Conservation (phyloP, 1,140 invertebrate species). For the Parasteatoda tepidariorum region DNA sequence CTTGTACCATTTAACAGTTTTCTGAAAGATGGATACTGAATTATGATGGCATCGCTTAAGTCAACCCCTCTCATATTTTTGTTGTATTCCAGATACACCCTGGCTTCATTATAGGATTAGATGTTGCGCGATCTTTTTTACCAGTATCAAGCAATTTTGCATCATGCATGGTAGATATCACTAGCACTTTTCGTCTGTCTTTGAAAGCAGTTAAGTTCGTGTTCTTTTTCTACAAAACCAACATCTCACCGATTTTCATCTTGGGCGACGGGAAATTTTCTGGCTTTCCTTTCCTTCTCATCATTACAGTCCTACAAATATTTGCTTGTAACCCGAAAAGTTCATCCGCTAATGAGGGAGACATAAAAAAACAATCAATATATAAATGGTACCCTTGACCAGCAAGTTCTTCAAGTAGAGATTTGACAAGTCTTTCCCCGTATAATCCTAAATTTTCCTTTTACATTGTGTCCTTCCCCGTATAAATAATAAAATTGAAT, state of each 20-base stretch:
- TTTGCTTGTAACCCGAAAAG: background rate
- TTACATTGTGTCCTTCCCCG: background rate
- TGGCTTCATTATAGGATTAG: background rate
- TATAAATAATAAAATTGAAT: slow-evolving; percentile 1
- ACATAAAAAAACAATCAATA: background rate
- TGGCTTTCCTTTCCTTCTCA: slow-evolving; percentile 10
- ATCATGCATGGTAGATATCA: slow-evolving; percentile 2
- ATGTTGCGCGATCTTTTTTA: background rate
- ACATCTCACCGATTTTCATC: slow-evolving; percentile 13
- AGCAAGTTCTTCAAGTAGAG: slow-evolving; percentile 4
- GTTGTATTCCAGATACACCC: slow-evolving; percentile 10
- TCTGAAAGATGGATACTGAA: background rate
- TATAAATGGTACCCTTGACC: background rate
- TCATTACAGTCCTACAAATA: slow-evolving; percentile 15
- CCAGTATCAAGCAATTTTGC: slow-evolving; percentile 1
- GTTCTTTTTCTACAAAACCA: slow-evolving; percentile 4
- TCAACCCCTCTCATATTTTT: slow-evolving; percentile 6
- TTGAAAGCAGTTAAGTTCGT: background rate
- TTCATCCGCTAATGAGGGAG: slow-evolving; percentile 1
- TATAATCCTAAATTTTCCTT: slow-evolving; percentile 11
- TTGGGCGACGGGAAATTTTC: background rate
- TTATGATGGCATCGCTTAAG: background rate
- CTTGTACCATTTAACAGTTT: slow-evolving; percentile 26
- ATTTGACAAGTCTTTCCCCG: slow-evolving; percentile 5
- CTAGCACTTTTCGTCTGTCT: background rate